Conservation (phyloP, 2,888 invertebrate species). For the Tenthredo livida region DNA sequence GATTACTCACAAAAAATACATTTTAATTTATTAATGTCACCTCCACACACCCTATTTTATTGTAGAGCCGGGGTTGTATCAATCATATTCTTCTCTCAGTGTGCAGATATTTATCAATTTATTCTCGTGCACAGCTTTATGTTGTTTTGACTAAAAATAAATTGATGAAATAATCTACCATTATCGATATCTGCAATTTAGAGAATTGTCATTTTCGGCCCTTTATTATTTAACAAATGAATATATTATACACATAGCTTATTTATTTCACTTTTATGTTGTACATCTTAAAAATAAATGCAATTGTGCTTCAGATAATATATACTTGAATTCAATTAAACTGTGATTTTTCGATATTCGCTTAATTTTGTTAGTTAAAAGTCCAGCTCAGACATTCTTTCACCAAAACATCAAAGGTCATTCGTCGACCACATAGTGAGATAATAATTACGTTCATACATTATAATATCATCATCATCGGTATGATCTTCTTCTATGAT, state of each 20-base stretch:
- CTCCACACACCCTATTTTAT: background rate
- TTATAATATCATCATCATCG: background rate
- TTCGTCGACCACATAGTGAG: background rate
- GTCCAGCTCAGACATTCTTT: background rate
- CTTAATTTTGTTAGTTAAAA: background rate
- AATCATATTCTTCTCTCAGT: background rate
- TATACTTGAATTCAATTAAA: slow-evolving; percentile 3
- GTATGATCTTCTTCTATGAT: background rate
- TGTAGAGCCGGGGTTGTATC: background rate
- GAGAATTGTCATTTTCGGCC: background rate
- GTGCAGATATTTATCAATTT: no score
- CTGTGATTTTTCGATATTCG: background rate
- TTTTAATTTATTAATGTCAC: background rate
- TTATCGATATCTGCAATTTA: no score
- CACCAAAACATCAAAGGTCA: no score
- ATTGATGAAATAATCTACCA: no score
- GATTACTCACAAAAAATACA: no score
- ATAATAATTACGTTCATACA: background rate
- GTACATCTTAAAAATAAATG: background rate
- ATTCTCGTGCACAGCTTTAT: no score
- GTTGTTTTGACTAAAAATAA: no score
- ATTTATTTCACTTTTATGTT: background rate
- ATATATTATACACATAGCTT: background rate
- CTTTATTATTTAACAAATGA: background rate
- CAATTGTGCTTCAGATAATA: background rate